phyloP scores from a whole-genome alignment of 1,140 invertebrate genomes.

The Drosophila orena region DNA sequence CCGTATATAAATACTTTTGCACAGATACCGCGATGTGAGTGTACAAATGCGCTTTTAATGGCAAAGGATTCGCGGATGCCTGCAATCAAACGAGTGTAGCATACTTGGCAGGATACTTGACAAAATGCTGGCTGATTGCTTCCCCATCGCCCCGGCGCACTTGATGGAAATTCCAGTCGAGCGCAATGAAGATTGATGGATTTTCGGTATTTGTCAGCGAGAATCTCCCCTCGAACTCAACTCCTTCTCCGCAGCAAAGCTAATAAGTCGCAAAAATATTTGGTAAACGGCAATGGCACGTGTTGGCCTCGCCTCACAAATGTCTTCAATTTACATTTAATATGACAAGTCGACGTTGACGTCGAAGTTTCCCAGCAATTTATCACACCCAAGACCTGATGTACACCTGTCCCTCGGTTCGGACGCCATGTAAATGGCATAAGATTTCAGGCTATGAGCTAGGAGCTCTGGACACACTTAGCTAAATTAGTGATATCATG shows the following conservation, averaged over 20 bases:
- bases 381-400: constrained; percentile 6
- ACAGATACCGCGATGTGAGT: constrained; percentile 1
- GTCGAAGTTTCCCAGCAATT: constrained; percentile 13
- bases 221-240: constrained; percentile 15
- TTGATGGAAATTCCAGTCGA: constrained; percentile 43
- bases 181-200: constrained; percentile 75
- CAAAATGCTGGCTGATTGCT: constrained; percentile 57
- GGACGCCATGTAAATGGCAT: background rate
- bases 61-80: constrained; percentile 40
- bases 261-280: constrained; percentile 73
- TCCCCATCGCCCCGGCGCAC: constrained; percentile 1
- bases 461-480: constrained; percentile 47
- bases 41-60: constrained; percentile 77
- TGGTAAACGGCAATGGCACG: constrained; percentile 42
- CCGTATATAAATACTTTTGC: constrained; percentile 54
- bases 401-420: constrained; percentile 6
- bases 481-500: constrained; percentile 46
- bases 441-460: constrained; percentile 26
- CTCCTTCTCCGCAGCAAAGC: constrained; percentile 24
- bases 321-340: constrained; percentile 75
- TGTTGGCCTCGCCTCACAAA: constrained; percentile 40
- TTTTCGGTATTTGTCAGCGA: constrained; percentile 51
- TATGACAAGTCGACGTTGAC: constrained; percentile 45
- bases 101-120: constrained; percentile 41
- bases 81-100: constrained; percentile 31